A percentile compares a stretch with the other conserved stretches of the same genome.
Conservation (phyloP, 2,888 invertebrate genomes). For the Brachyptera risi region DNA sequence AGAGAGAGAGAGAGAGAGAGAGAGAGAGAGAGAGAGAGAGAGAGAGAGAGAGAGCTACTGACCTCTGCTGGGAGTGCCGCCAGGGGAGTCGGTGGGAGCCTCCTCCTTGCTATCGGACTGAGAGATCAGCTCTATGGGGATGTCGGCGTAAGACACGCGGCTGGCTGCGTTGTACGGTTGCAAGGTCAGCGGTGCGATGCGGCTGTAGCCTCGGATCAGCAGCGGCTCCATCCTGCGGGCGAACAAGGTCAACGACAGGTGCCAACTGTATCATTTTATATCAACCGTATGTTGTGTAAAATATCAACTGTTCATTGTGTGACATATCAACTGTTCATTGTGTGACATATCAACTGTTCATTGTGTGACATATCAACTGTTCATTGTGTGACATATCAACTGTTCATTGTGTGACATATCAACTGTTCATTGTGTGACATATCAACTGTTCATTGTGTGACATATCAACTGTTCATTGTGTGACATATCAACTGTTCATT, state of each 20-base stretch:
- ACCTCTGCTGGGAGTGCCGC: slow-evolving; percentile 37
- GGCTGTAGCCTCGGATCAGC: slow-evolving; percentile 54
- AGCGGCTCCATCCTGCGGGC: slow-evolving; percentile 59
- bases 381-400: too few relatives aligned
- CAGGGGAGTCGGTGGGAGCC: slow-evolving; percentile 31
- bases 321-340: too few relatives aligned
- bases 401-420: too few relatives aligned
- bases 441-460: too few relatives aligned
- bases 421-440: too few relatives aligned
- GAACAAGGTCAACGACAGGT: background rate
- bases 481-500: too few relatives aligned
- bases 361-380: too few relatives aligned
- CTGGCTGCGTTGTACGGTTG: slow-evolving; percentile 49
- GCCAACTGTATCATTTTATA: background rate
- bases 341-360: too few relatives aligned
- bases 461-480: too few relatives aligned
- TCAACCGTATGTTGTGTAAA: background rate
- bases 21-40: too few relatives aligned
- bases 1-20: too few relatives aligned
- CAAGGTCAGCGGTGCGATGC: slow-evolving; percentile 55
- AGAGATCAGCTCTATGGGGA: slow-evolving; percentile 42
- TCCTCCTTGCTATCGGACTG: slow-evolving; percentile 16
- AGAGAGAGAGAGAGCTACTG: too few relatives aligned
- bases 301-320: background rate
- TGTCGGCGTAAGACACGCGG: slow-evolving; percentile 44